These are phyloP conservation scores for Thaumetopoea pityocampa DNA, from an alignment of 1,140 invertebrate species.

Conservation along the genomic window DNA sequence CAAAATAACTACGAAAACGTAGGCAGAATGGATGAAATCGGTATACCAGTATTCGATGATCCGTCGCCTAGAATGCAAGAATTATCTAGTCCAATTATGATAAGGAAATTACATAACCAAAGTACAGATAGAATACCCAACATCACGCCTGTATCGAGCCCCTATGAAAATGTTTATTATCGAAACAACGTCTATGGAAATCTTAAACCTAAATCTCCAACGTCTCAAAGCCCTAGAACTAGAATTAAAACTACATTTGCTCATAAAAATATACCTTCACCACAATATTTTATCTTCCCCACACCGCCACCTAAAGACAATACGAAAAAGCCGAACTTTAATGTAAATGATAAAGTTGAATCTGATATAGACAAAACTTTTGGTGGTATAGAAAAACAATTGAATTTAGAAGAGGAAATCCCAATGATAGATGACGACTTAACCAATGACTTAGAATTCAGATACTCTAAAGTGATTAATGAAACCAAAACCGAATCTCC, in stretches of 20 bases:
- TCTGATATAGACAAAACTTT: conserved; percentile 27
- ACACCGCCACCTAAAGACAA: conserved; percentile 53
- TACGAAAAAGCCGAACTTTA: conserved; percentile 36
- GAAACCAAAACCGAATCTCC: conserved; percentile 40
- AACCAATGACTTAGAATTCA: conserved; percentile 68
- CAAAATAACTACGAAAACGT: conserved; percentile 66
- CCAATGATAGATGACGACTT: conserved; percentile 74
- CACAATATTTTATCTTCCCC: conserved; percentile 73
- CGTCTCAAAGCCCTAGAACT: conserved; percentile 75
- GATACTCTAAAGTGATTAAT: conserved; percentile 58
- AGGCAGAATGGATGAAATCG: conserved; percentile 66
- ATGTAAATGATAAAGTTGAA: conserved; percentile 14
- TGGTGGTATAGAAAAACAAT: conserved; percentile 67
- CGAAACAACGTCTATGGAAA: conserved; percentile 47
- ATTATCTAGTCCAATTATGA: conserved; percentile 69
- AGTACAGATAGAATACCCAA: conserved; percentile 18
- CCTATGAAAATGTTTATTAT: conserved; percentile 76
- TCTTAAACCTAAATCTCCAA: conserved; percentile 76
- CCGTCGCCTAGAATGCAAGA: conserved; percentile 38
- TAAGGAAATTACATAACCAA: conserved; percentile 63
- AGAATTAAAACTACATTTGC: conserved; percentile 79
- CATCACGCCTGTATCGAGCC: conserved; percentile 53
- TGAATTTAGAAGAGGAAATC: conserved; percentile 73
- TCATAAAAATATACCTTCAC: conserved; percentile 65
- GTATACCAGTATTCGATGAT: conserved; percentile 59